Conservation (phyloP, 2,888 invertebrate genomes). For the Perizoma affinitatum region DNA sequence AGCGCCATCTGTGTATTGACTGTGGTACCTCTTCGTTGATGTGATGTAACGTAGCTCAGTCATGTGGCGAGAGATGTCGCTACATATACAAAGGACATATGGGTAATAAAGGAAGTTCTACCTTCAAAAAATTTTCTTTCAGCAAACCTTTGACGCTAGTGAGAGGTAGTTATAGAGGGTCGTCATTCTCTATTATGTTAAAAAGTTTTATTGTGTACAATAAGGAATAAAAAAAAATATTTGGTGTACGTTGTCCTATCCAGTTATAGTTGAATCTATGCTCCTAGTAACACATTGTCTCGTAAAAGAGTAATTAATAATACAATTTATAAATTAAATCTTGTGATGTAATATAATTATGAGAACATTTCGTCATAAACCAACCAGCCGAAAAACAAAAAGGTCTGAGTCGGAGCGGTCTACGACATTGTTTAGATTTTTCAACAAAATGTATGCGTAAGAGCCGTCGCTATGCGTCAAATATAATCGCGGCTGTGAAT, state of each 20-base stretch:
- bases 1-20: no score
- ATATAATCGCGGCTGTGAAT: not conserved
- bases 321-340: conserved; percentile 34
- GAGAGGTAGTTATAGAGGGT: no score
- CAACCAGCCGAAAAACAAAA: conserved; percentile 10
- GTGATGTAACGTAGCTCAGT: no score
- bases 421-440: conserved; percentile 4
- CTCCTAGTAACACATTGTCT: conserved; percentile 32
- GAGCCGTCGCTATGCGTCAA: not conserved
- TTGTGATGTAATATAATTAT: conserved; percentile 41
- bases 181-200: no score
- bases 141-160: no score
- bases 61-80: no score
- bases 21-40: no score
- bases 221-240: no score
- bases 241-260: conserved; percentile 21
- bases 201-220: no score
- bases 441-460: not conserved
- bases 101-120: no score
- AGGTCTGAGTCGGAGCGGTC: not conserved
- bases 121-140: no score
- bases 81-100: no score
- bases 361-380: conserved; percentile 26
- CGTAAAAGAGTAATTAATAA: conserved; percentile 45
- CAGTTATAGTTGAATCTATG: conserved; percentile 22